Evolutionary conservation across 2,797 vertebrate genomes (phyloP).

Genomic region (Halcyon leucocephala): DNA sequence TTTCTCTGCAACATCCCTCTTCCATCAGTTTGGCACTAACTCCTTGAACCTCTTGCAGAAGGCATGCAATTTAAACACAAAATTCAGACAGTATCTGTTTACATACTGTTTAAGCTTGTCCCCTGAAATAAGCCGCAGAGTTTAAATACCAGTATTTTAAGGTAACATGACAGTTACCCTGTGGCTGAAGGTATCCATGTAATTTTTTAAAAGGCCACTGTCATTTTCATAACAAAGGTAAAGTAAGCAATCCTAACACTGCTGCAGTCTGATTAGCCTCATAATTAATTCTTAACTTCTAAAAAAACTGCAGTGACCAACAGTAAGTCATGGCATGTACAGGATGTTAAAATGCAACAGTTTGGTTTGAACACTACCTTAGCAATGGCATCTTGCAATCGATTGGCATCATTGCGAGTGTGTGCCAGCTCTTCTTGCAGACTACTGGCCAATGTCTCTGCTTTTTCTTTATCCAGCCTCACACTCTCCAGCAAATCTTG

Average conservation of each 20-base stretch:
- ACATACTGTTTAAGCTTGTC: background rate
- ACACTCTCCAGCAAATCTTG: conserved; percentile 92
- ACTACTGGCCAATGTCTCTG: conserved; percentile 86
- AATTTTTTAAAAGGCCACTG: background rate
- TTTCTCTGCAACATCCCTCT: background rate
- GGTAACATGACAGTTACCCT: background rate
- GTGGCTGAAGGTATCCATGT: fast-evolving
- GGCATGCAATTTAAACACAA: background rate
- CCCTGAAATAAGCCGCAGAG: background rate
- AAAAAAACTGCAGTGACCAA: background rate
- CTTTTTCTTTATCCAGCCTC: conserved; percentile 92
- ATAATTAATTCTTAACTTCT: background rate
- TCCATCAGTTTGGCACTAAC: background rate
- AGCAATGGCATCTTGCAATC: conserved; percentile 88
- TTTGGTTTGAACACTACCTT: conserved; percentile 82
- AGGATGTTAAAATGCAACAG: background rate
- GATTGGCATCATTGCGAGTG: conserved; percentile 85
- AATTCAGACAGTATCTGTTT: background rate
- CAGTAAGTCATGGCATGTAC: fast-evolving
- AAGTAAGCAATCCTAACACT: background rate
- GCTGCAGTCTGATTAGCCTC: background rate
- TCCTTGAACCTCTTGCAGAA: background rate
- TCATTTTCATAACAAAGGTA: background rate
- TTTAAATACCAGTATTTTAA: background rate
- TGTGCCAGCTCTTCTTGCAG: conserved; percentile 91